Conservation (phyloP, 2,888 invertebrate genomes). For the Stenotaenia linearis region DNA sequence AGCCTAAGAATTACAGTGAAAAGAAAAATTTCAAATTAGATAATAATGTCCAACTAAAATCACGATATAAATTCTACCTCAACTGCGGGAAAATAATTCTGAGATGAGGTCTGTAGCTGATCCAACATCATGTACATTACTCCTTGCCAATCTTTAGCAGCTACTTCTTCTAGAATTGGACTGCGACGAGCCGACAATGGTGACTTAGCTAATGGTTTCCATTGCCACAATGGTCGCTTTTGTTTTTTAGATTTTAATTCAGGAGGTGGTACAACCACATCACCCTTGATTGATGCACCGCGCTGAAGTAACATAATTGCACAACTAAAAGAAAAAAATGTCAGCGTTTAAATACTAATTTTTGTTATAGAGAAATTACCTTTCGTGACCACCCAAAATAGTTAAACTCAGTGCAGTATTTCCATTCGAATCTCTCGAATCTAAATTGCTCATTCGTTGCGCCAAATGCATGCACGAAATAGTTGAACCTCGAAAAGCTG, state of each 20-base stretch:
- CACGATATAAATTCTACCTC: slow-evolving; percentile 41
- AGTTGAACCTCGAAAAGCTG: slow-evolving; percentile 51
- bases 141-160: slow-evolving; percentile 50
- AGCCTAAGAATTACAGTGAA: slow-evolving; percentile 42
- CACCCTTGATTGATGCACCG: slow-evolving; percentile 44
- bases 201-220: slow-evolving; percentile 42
- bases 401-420: slow-evolving; percentile 51
- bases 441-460: slow-evolving; percentile 41
- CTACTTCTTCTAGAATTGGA: slow-evolving; percentile 43
- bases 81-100: slow-evolving; percentile 45
- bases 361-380: slow-evolving; percentile 38
- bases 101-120: slow-evolving; percentile 45
- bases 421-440: slow-evolving; percentile 46
- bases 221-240: slow-evolving; percentile 43
- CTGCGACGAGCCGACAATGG: slow-evolving; percentile 32
- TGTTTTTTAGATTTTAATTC: slow-evolving; percentile 32
- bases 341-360: not conserved
- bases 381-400: slow-evolving; percentile 48
- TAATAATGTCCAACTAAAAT: not conserved
- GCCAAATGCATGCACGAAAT: slow-evolving; percentile 48
- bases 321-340: slow-evolving; percentile 42
- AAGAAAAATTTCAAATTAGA: not conserved
- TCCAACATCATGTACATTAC: slow-evolving; percentile 51
- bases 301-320: slow-evolving; percentile 48
- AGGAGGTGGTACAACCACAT: slow-evolving; percentile 39